Conservation (phyloP, 1,140 invertebrate species). For the Caenorhabditis latens region DNA sequence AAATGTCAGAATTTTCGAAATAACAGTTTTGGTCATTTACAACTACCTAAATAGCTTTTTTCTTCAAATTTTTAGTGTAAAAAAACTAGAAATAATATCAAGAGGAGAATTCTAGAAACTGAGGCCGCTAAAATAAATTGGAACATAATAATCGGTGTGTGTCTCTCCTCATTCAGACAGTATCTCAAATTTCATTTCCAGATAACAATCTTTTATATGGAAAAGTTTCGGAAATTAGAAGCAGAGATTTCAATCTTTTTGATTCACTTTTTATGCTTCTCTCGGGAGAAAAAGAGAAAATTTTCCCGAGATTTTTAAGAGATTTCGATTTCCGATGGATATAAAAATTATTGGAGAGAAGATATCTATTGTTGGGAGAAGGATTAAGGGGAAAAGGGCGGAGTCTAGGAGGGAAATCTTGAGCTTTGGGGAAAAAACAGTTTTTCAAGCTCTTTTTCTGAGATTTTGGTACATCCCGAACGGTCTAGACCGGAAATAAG, state of each 20-base stretch:
- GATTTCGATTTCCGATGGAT: background rate
- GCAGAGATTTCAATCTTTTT: background rate
- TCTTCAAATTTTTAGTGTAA: too few relatives aligned
- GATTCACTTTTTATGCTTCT: too few relatives aligned
- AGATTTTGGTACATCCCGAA: too few relatives aligned
- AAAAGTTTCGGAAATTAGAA: background rate
- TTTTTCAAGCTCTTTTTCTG: too few relatives aligned
- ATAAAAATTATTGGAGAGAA: background rate
- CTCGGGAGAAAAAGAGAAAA: background rate
- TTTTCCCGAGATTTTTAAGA: background rate
- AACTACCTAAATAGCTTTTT: too few relatives aligned
- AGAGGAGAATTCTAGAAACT: background rate
- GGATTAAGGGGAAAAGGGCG: background rate
- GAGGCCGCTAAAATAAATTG: background rate
- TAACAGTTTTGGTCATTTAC: too few relatives aligned
- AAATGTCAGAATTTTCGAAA: too few relatives aligned
- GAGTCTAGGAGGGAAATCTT: too few relatives aligned
- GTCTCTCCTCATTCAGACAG: background rate
- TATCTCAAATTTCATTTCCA: too few relatives aligned
- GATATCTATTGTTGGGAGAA: background rate
- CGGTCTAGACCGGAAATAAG: background rate
- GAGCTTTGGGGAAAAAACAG: too few relatives aligned
- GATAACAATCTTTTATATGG: too few relatives aligned
- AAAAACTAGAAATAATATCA: background rate
- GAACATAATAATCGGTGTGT: slow-evolving; percentile 38